phyloP scores from a whole-genome alignment of 1,140 invertebrate species.

The Drosophila lowei region DNA sequence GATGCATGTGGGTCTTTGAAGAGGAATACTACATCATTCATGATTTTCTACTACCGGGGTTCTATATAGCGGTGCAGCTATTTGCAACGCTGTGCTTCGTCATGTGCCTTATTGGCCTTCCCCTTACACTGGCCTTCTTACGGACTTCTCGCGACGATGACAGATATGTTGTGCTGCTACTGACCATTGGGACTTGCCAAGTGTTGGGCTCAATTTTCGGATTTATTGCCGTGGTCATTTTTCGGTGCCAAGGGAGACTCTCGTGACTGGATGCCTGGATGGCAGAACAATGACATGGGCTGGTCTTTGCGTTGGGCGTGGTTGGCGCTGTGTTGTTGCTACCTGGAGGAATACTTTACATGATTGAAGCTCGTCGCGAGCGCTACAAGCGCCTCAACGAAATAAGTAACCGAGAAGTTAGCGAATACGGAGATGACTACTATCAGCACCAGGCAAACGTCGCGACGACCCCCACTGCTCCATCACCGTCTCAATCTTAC shows the following conservation, averaged over 20 bases:
- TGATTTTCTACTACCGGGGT: slow-evolving; percentile 91
- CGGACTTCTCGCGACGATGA: slow-evolving; percentile 91
- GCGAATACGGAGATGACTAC: slow-evolving; percentile 85
- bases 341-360: slow-evolving; percentile 90
- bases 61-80: slow-evolving; percentile 96
- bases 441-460: slow-evolving; percentile 65
- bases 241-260: slow-evolving; percentile 96
- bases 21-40: slow-evolving; percentile 96
- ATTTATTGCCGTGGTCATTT: slow-evolving; percentile 85
- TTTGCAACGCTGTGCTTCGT: slow-evolving; percentile 95
- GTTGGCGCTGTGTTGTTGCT: slow-evolving; percentile 90
- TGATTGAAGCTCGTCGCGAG: slow-evolving; percentile 91
- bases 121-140: slow-evolving; percentile 89
- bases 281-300: slow-evolving; percentile 97
- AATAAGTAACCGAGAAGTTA: slow-evolving; percentile 86
- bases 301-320: slow-evolving; percentile 95
- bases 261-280: slow-evolving; percentile 97
- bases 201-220: slow-evolving; percentile 90
- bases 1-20: slow-evolving; percentile 96
- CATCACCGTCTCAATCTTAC: slow-evolving; percentile 78
- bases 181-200: slow-evolving; percentile 89
- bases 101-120: slow-evolving; percentile 88
- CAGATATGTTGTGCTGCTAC: slow-evolving; percentile 89
- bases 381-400: slow-evolving; percentile 88
- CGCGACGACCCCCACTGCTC: slow-evolving; percentile 25